phyloP scores from a whole-genome alignment of 2,797 vertebrate species.

The Schizopygopsis pylzovi region DNA sequence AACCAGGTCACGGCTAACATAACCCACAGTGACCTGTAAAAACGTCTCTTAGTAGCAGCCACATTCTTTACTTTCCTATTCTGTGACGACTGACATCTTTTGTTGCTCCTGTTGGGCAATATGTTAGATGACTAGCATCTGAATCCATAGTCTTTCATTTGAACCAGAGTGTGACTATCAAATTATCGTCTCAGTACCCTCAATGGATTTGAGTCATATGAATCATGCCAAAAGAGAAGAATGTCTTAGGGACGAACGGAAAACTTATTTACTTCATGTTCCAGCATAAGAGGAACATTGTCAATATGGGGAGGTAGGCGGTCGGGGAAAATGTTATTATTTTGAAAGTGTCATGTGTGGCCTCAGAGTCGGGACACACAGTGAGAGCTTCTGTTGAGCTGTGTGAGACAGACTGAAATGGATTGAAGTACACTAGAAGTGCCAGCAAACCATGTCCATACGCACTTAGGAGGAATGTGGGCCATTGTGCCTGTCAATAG shows the following conservation, averaged over 20 bases:
- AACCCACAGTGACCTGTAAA: slow-evolving; percentile 13
- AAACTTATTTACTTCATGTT: slow-evolving; percentile 69
- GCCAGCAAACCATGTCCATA: slow-evolving; percentile 69
- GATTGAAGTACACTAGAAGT: slow-evolving; percentile 66
- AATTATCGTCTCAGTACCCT: slow-evolving; percentile 12
- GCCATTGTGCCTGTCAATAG: slow-evolving; percentile 65
- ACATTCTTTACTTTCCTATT: slow-evolving; percentile 8
- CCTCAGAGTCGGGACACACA: slow-evolving; percentile 67
- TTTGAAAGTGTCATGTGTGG: slow-evolving; percentile 57
- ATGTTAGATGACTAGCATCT: slow-evolving; percentile 21
- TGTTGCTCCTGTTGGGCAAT: not conserved
- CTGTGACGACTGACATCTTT: slow-evolving; percentile 25
- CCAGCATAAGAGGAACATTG: slow-evolving; percentile 50
- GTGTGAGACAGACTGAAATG: slow-evolving; percentile 64
- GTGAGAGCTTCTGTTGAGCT: slow-evolving; percentile 70
- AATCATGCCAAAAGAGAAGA: slow-evolving; percentile 46
- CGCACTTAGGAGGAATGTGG: slow-evolving; percentile 68
- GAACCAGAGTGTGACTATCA: slow-evolving; percentile 19
- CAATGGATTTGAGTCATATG: slow-evolving; percentile 14
- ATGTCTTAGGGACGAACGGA: slow-evolving; percentile 46
- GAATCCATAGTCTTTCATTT: slow-evolving; percentile 29
- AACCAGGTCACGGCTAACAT: not conserved
- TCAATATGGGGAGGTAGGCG: slow-evolving; percentile 47
- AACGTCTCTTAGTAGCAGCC: not conserved
- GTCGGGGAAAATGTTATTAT: slow-evolving; percentile 30